Base-by-base conservation (phyloP, 2,888 invertebrate genomes). In the Sepioteuthis lessoniana region DNA sequence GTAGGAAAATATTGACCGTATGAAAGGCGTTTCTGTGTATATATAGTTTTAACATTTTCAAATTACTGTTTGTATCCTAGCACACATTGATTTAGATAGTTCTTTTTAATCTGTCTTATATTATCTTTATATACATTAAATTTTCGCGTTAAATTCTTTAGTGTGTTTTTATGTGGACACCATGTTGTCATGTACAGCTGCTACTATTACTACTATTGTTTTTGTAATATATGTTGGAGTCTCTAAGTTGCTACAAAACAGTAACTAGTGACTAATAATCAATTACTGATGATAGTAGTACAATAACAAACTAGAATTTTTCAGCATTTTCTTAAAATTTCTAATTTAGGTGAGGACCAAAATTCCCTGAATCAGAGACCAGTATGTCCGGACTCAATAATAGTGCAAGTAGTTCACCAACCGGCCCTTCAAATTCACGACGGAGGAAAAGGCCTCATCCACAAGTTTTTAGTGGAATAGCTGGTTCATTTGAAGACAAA, bases 401-500 rank as follows among this genome's bases (percentile, higher is more conserved):
- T 31, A 35, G n/a, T 50, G 55, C n/a, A n/a, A 95, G 95, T 91
- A 94, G 95, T 94, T 95, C 95, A 19, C 95, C 95, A 76, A 95
- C 95, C 50, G 95, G 94, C 38, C 94, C 94, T 46, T 76, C 76
- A n/a, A 76, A 76, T 76, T n/a, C 76, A n/a, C 94, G 95, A n/a
- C 95, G 95, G 50, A 95, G 96, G 93, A 96, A 97, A 94, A 94
- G 96, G 93, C 95, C 96, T 25, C 96, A 96, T 91, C 96, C 97
- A 28, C 96, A 97, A 16, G 97, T 97, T n/a, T 96, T 95, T 94
- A 96, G 96, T 94, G 96, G 97, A 35, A 95, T 97, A 37, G 95
- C 95, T 50, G 96, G 96, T 90, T 96, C 97, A 1, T 97, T 96
- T 94, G 97, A 97, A 94, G 97, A 97, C 95, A 96, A 97, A 95